Evolutionary conservation across 2,797 vertebrate species (phyloP), one percentile per base, ranked within the genome.

Genomic region (Pangasius djambal): DNA sequence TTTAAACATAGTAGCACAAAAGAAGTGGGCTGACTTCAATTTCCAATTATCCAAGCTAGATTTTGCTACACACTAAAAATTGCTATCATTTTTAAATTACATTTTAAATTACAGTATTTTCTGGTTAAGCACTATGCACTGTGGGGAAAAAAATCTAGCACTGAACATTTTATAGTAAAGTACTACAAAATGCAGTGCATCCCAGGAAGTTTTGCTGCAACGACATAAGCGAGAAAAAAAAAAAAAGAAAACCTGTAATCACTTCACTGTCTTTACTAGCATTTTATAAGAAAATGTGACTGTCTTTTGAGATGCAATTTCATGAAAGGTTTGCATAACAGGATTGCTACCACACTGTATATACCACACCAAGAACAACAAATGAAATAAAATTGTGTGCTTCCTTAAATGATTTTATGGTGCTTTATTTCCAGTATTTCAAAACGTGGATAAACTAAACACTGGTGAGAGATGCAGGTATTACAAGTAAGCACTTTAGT

Each of bases 291-390:
- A 77, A 77, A 2, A 25, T 48, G 10, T 13, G 72, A 75, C 44
- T 75, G 70, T 40, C 4, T 22, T 48, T 48, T 48, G 72, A 75
- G 40, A 48, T 15, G 40, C 72, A 75, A 75, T 75, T 75, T 48
- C 28, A 75, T 50, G 15, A 77, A 77, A 75, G 72, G 40, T 75
- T 75, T 75, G 72, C 72, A 75, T 44, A 50, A 55, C 48, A 52
- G 75, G 25, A 31, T 50, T 55, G 75, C 13, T 52, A n/a, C 15
- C 3, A 25, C 55, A 79, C 44, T 15, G 28, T 52, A n/a, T 78
- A 52, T 18, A 78, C 44, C 44, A 78, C 28, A 31, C 50, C 77
- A 52, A 16, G 5, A n/a, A 78, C 3, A 52, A 57, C 40, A 50
- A 77, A 77, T 48, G 74, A 77, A 50, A 44, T 44, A 44, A 8